Percentiles rank a stretch among this genome's conserved stretches.
phyloP scores from a whole-genome alignment of 2,113 vertebrate genomes.

The Microtus richardsoni region DNA sequence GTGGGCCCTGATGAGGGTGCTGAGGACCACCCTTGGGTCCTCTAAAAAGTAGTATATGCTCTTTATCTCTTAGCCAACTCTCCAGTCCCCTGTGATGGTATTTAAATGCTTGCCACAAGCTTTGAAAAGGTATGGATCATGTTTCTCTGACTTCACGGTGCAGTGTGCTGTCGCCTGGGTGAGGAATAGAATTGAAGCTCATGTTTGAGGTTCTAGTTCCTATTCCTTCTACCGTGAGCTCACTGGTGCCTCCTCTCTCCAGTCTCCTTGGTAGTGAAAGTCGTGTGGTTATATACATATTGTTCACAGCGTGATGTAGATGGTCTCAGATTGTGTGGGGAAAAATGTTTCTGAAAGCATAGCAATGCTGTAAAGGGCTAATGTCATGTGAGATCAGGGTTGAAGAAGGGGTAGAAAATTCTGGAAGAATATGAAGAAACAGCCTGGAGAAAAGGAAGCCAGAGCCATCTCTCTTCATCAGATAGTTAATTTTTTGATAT shows the following conservation, averaged over 20 bases:
- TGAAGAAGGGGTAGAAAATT: background rate
- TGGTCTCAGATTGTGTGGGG: background rate
- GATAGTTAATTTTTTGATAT: conserved; percentile 6
- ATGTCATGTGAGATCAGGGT: background rate
- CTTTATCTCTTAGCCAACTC: background rate
- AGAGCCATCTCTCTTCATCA: background rate
- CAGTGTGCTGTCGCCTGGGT: background rate
- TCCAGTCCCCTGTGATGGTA: background rate
- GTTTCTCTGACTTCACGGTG: background rate
- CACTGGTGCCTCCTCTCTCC: background rate
- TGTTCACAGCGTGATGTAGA: background rate
- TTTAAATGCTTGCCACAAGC: conserved; percentile 39
- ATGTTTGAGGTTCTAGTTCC: background rate
- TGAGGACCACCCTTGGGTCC: background rate
- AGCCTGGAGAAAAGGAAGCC: background rate
- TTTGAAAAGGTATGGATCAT: background rate
- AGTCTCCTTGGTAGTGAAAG: background rate
- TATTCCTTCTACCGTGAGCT: background rate
- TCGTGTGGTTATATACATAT: background rate
- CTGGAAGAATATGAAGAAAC: background rate
- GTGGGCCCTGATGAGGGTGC: background rate
- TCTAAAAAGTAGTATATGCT: background rate
- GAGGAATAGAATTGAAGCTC: background rate
- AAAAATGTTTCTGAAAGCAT: background rate
- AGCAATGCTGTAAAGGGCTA: background rate